Evolutionary conservation across 2,797 vertebrate genomes (phyloP).

Genomic region (Neopelma chrysocephalum): DNA sequence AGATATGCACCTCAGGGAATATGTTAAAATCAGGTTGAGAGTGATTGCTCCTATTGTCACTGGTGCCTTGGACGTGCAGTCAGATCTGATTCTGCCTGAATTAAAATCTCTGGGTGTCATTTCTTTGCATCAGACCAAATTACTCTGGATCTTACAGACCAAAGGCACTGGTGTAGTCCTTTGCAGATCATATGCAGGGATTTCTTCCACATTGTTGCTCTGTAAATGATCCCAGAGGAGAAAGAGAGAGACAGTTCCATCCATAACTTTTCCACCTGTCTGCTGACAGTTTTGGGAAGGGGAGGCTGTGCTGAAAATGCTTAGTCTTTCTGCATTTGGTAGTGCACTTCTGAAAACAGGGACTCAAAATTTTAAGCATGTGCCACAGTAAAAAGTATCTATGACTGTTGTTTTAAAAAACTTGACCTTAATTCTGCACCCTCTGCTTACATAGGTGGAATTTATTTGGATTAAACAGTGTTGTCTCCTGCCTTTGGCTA

Average conservation of each 20-base stretch:
- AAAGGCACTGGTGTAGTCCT: neutral
- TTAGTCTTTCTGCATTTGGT: accelerated
- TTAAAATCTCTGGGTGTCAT: neutral
- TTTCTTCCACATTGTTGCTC: neutral
- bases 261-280: neutral
- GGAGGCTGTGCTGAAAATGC: neutral
- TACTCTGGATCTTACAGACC: neutral
- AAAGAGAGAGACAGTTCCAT: neutral
- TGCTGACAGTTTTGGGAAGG: neutral
- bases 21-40: neutral
- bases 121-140: neutral
- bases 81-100: neutral
- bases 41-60: neutral
- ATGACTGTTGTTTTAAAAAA: neutral
- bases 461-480: neutral
- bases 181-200: accelerated
- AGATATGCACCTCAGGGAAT: neutral
- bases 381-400: accelerated
- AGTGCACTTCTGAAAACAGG: accelerated
- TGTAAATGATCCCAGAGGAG: neutral
- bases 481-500: neutral
- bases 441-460: neutral
- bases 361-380: neutral
- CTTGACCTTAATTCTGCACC: neutral
- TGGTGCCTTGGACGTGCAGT: neutral